Base-by-base conservation (phyloP, 53 echinoderm and acorn worm species). In the Patiria pectinifera region DNA sequence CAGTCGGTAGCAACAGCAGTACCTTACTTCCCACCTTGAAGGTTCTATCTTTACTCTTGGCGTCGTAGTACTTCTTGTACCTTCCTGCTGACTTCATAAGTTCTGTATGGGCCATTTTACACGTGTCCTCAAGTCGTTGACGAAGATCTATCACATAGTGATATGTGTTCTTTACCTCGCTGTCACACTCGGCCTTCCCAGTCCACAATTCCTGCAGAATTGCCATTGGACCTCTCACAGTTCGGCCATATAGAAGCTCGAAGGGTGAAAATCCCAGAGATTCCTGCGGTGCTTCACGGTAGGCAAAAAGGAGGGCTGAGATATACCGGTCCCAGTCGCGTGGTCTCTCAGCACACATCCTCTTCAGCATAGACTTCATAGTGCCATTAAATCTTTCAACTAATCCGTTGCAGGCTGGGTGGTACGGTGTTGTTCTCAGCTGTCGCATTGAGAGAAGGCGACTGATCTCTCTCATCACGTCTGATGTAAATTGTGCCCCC, bases 1-100 rank as follows among this genome's bases (percentile, higher is more conserved):
- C 91, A 21, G 92, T 95, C 16, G 95, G 95, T 66, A 87, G 70
- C 7, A 95, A 79, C 16, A 95, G 66, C 12, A 96, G 80, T 8
- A 96, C 96, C 59, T 94, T 82, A 49, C 94, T 93, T 5, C 94
- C 96, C 22, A 87, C 89, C 22, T 84, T 59, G 69, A 96, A 91
- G 43, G 80, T 24, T 47, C 93, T 86, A 61, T 61, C 69, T 43
- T 71, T 45, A 8, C 84, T 59, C 43, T 76, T 94, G 13, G 3
- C 6, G 49, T 49, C 49, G 49, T 49, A 49, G 49, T 49, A 63
- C 63, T 12, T 2, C 63, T 63, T 63, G 63, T 92, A 92, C 25
- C 92, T 81, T 43, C 48, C 72, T 48, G 81, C 22, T 18, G 94
- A 87, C 61, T 88, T 92, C 69, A 59, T 75, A 7, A 92, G 94